These are phyloP conservation scores for Conistra vaccinii DNA, from an alignment of 2,888 invertebrate species.

Conservation along the genomic window DNA sequence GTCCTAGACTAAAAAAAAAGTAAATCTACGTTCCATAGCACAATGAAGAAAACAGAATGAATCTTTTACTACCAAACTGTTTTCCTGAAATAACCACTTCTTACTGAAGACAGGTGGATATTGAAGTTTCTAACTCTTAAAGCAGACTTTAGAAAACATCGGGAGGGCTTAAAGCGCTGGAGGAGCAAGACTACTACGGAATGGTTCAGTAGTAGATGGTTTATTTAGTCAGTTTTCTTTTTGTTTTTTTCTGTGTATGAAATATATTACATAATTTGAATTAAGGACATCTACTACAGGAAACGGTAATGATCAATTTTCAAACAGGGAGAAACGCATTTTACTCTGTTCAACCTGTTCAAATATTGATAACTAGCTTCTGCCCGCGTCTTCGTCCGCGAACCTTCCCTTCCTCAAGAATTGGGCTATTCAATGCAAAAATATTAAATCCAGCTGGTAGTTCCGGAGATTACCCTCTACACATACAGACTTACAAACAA, in stretches of 20 bases:
- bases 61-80: slow-evolving; percentile 37
- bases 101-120: slow-evolving; percentile 65
- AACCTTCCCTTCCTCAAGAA: too few relatives aligned
- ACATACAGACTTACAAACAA: too few relatives aligned
- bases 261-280: too few relatives aligned
- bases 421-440: too few relatives aligned
- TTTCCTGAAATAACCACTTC: slow-evolving; percentile 37
- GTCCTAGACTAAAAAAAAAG: background rate
- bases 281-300: too few relatives aligned
- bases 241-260: background rate
- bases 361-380: background rate
- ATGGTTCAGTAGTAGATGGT: slow-evolving; percentile 30
- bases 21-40: background rate
- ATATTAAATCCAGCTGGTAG: too few relatives aligned
- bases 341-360: background rate
- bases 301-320: too few relatives aligned
- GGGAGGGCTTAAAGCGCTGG: slow-evolving; percentile 53
- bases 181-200: slow-evolving; percentile 14
- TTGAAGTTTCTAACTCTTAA: slow-evolving; percentile 72
- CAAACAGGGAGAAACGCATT: background rate
- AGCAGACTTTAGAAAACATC: slow-evolving; percentile 70
- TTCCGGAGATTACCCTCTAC: too few relatives aligned
- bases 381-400: too few relatives aligned
- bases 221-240: background rate
- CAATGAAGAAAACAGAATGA: background rate